Conservation (phyloP, 2,797 vertebrate species). For the Psittacula echo region DNA sequence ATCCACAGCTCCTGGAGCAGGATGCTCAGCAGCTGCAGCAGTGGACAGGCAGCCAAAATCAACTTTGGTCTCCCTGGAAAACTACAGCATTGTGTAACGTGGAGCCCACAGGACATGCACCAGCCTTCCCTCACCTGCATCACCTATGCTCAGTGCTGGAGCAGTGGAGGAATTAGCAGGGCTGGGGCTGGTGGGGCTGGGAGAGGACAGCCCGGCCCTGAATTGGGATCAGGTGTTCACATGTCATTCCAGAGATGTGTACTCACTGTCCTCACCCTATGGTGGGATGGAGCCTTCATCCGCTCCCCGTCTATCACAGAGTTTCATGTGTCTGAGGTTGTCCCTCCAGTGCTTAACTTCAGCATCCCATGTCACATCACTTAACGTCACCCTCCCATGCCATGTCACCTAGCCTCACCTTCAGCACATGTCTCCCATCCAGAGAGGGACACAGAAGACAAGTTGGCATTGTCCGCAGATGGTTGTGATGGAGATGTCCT, state of each 20-base stretch:
- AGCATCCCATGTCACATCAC: rapidly evolving
- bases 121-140: neutral
- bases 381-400: neutral
- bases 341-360: neutral
- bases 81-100: neutral
- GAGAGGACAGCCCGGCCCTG: too few relatives aligned
- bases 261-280: rapidly evolving
- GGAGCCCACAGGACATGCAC: rapidly evolving
- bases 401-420: neutral
- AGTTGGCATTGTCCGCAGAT: neutral
- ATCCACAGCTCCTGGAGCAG: neutral
- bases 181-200: neutral
- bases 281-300: neutral
- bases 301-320: neutral
- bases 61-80: neutral
- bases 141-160: rapidly evolving
- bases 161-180: neutral
- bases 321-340: neutral
- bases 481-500: neutral
- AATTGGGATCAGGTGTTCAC: neutral
- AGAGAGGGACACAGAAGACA: neutral
- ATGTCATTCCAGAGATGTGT: neutral
- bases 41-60: neutral
- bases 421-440: neutral
- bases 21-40: neutral